Evolutionary conservation across 2,888 invertebrate species (phyloP), one percentile per base, ranked within the genome.

Genomic region (Molanna angustata): DNA sequence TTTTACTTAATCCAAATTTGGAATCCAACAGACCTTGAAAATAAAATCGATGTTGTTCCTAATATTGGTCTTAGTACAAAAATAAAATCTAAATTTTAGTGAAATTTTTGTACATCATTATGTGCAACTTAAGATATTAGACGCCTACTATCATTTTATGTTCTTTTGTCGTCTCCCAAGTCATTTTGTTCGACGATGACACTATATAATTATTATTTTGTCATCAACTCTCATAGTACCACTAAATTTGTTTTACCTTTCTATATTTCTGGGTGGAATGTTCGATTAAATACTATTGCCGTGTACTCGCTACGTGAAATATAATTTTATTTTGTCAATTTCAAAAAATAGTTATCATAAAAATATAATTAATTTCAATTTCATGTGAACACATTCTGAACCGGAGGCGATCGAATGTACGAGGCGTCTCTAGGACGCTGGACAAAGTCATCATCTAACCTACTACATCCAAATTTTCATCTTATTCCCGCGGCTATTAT

Each of bases 21-120:
- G n/a, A n/a, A n/a, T n/a, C n/a, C n/a, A n/a, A n/a, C n/a, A n/a
- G n/a, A n/a, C n/a, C n/a, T n/a, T n/a, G n/a, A n/a, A n/a, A n/a
- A n/a, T n/a, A n/a, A n/a, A n/a, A n/a, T n/a, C n/a, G n/a, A n/a
- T n/a, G n/a, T n/a, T n/a, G n/a, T n/a, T n/a, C n/a, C n/a, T n/a
- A n/a, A n/a, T n/a, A n/a, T 40, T 21, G 40, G 40, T 50, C 49
- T 33, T 48, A 55, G 57, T 57, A 59, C 49, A 57, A 58, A 58
- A 58, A 58, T 58, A 58, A 58, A 58, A 49, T 56, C 56, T 58
- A 58, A 58, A 6, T 31, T 51, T 54, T 46, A 49, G 56, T 49
- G 54, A 50, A 37, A 31, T 46, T 54, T 56, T 58, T 58, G 56
- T 58, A 58, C 58, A 58, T 58, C 21, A 33, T 58, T n/a, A 51